Evolutionary conservation across 2,888 invertebrate species (phyloP), one percentile per base, ranked within the genome.

Genomic region (Physocephala rufipes): DNA sequence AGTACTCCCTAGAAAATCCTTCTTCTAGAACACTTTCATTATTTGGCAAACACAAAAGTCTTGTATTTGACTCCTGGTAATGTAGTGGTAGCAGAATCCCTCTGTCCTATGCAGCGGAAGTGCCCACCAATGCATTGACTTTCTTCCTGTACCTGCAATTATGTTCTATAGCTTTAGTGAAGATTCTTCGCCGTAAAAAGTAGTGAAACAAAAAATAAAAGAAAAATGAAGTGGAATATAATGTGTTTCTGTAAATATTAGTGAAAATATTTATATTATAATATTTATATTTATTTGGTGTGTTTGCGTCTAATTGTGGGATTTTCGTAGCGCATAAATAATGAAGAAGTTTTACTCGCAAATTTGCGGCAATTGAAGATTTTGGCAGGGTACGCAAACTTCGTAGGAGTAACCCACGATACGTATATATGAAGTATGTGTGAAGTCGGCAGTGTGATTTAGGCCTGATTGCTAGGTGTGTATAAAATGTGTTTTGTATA

Each of bases 271-370:
- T 53, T 2, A 53, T 51, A 53, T 53, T 53, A 30, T 13, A 72
- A 72, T 36, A 9, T 71, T 2, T 73, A 74, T 67, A 69, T 58
- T 4, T 59, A 73, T 67, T 19, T 71, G n/a, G 72, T 74, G 19
- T 61, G 55, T 2, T 30, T n/a, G 15, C 43, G 2, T n/a, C n/a
- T 43, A 19, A 21, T 49, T 12, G 5, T 49, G 3, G 16, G 4
- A 49, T n/a, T 49, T 3, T n/a, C 16, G 16, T 49, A 19, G n/a
- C n/a, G n/a, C n/a, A n/a, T n/a, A n/a, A 19, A 7, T 49, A 49
- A 49, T n/a, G 16, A 13, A n/a, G 16, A 49, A 49, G 12, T 13
- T 49, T n/a, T 49, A 13, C 16, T 3, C 16, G 49, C 49, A 49
- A n/a, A 49, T 49, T 49, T 49, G 49, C 16, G 12, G 16, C 49